phyloP scores from a whole-genome alignment of 1,140 invertebrate species.

The Leptinotarsa lineolata region DNA sequence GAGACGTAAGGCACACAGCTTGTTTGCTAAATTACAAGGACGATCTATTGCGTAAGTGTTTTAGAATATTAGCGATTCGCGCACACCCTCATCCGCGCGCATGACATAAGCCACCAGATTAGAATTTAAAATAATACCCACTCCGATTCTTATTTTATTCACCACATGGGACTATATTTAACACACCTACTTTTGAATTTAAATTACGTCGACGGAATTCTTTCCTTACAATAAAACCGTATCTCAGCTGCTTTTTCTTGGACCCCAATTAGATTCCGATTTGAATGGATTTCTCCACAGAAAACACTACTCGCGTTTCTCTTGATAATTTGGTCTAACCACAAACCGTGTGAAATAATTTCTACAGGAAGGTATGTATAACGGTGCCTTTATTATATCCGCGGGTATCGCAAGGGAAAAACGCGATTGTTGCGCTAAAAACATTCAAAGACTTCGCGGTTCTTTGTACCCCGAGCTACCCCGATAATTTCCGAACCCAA shows the following conservation, averaged over 20 bases:
- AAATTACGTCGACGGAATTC: neutral
- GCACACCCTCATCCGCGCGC: slow-evolving; percentile 49
- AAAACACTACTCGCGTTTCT: neutral
- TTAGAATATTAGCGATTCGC: slow-evolving; percentile 48
- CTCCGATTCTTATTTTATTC: neutral
- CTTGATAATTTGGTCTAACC: slow-evolving; percentile 23
- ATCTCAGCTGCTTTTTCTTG: neutral
- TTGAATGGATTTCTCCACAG: slow-evolving; percentile 8
- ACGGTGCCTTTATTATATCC: slow-evolving; percentile 46
- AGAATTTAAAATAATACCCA: slow-evolving; percentile 23
- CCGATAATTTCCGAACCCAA: slow-evolving; percentile 50
- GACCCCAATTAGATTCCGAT: neutral
- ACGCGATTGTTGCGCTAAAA: slow-evolving; percentile 40
- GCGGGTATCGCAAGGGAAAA: slow-evolving; percentile 41
- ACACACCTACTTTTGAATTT: slow-evolving; percentile 23
- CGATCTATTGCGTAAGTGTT: slow-evolving; percentile 55
- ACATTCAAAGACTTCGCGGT: slow-evolving; percentile 50
- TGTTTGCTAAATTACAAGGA: slow-evolving; percentile 48
- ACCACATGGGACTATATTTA: slow-evolving; percentile 15
- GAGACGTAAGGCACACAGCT: slow-evolving; percentile 32
- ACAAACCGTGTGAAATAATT: slow-evolving; percentile 31
- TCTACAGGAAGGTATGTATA: slow-evolving; percentile 44
- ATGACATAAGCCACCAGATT: slow-evolving; percentile 43
- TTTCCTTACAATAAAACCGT: neutral
- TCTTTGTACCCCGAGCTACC: slow-evolving; percentile 51